Evolutionary conservation across 2,888 invertebrate species (phyloP).

Genomic region (Andrena hattorfiana): DNA sequence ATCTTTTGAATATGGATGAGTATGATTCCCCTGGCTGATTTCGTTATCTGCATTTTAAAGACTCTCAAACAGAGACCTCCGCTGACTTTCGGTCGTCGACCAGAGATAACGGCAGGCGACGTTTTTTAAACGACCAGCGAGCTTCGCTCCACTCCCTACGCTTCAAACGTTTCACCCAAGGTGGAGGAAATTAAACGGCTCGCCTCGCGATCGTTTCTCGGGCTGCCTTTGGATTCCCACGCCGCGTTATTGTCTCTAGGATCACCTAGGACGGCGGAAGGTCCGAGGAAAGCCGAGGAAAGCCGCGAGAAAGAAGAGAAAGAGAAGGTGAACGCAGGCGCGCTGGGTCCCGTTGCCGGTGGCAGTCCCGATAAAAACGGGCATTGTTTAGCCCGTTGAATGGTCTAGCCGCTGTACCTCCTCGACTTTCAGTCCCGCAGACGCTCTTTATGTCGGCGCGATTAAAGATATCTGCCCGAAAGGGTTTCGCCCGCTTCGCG

Average conservation of each 20-base stretch:
- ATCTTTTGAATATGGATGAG: conserved; percentile 51
- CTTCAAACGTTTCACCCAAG: too few relatives aligned
- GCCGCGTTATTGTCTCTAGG: conserved; percentile 12
- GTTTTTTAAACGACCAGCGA: too few relatives aligned
- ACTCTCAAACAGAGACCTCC: not conserved
- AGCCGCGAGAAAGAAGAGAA: not conserved
- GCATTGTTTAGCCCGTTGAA: conserved; percentile 48
- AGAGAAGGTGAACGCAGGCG: not conserved
- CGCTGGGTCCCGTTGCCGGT: not conserved
- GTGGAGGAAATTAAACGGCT: too few relatives aligned
- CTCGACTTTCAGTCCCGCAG: conserved; percentile 48
- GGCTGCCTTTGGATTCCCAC: not conserved
- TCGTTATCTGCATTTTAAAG: conserved; percentile 33
- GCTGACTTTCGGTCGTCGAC: not conserved
- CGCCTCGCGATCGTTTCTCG: not conserved
- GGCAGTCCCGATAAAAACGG: conserved; percentile 33
- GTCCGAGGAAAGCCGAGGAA: not conserved
- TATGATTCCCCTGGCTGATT: conserved; percentile 37
- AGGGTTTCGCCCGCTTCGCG: conserved; percentile 33
- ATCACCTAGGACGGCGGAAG: not conserved
- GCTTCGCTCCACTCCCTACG: too few relatives aligned
- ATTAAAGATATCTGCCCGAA: conserved; percentile 64
- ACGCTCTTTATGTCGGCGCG: conserved; percentile 59
- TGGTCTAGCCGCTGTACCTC: conserved; percentile 34
- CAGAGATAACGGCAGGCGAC: too few relatives aligned